These are phyloP conservation scores for Bombus fervidus DNA, from an alignment of 1,140 invertebrate species.

Conservation along the genomic window DNA sequence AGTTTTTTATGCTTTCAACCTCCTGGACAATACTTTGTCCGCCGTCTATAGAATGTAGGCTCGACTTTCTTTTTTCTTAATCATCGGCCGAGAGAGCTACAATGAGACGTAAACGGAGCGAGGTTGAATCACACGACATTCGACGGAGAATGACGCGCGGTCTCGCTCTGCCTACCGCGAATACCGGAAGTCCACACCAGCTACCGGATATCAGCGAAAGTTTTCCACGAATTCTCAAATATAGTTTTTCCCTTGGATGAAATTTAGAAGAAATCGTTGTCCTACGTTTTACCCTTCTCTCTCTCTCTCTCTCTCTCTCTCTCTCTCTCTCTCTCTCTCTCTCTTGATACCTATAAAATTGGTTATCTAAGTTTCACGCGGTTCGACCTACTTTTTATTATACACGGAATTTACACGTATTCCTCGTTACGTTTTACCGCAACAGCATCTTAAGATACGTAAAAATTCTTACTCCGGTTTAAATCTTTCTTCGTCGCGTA, in stretches of 20 bases:
- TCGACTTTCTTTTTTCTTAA: constrained; percentile 74
- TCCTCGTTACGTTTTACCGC: too few relatives aligned
- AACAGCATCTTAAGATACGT: fast-evolving
- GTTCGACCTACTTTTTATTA: neutral
- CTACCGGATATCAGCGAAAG: constrained; percentile 38
- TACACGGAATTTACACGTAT: too few relatives aligned
- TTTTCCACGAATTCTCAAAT: neutral
- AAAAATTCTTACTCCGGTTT: neutral
- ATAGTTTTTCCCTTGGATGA: fast-evolving
- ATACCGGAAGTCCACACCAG: constrained; percentile 59
- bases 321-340: too few relatives aligned
- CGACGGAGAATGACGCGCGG: constrained; percentile 25
- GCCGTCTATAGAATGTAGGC: neutral
- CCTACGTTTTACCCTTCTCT: neutral
- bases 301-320: too few relatives aligned
- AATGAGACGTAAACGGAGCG: constrained; percentile 50
- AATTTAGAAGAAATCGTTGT: fast-evolving
- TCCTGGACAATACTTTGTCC: neutral
- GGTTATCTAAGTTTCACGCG: neutral
- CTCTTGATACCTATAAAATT: neutral
- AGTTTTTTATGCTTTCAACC: neutral
- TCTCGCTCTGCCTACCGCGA: constrained; percentile 15
- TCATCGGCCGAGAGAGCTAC: constrained; percentile 65
- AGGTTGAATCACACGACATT: constrained; percentile 69
- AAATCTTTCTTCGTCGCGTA: fast-evolving